Percentiles rank a stretch among this genome's conserved stretches.
Conservation (phyloP, 2,113 vertebrate genomes). For the Epinephelus lanceolatus region DNA sequence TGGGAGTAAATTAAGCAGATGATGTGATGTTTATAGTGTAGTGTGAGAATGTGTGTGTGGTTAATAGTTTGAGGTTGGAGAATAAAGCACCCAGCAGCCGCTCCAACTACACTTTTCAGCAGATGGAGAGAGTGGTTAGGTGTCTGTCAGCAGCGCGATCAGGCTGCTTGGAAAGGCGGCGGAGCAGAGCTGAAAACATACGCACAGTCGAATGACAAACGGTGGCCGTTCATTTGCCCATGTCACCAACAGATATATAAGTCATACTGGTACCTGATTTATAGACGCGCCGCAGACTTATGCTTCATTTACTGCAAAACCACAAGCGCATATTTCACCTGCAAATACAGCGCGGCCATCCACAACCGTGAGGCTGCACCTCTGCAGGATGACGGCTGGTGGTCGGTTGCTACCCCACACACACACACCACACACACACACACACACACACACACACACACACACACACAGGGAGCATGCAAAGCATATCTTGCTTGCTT, state of each 20-base stretch:
- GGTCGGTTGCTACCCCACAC: neutral
- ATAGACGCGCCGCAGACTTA: slow-evolving; percentile 63
- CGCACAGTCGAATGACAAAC: slow-evolving; percentile 50
- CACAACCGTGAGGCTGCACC: slow-evolving; percentile 1
- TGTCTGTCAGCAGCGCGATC: slow-evolving; percentile 49
- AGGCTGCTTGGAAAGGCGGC: slow-evolving; percentile 36
- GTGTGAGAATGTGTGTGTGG: neutral
- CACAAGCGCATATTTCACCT: slow-evolving; percentile 77
- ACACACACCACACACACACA: slow-evolving; percentile 2
- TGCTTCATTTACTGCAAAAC: slow-evolving; percentile 78
- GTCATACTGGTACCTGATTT: slow-evolving; percentile 79
- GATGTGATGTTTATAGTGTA: slow-evolving; percentile 18
- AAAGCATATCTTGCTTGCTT: too few relatives aligned
- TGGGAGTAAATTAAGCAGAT: slow-evolving; percentile 16
- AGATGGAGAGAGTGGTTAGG: slow-evolving; percentile 23
- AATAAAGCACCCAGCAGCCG: slow-evolving; percentile 11
- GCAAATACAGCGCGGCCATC: slow-evolving; percentile 47
- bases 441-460: slow-evolving; percentile 13
- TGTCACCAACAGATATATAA: slow-evolving; percentile 74
- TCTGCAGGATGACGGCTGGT: neutral
- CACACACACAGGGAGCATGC: neutral
- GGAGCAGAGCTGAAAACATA: slow-evolving; percentile 34
- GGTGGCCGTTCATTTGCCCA: slow-evolving; percentile 55
- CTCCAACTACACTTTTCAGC: slow-evolving; percentile 19
- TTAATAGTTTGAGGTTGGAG: slow-evolving; percentile 29